A percentile compares a stretch with the other conserved stretches of the same genome.
Evolutionary conservation across 1,140 invertebrate species (phyloP).

Genomic region (Hylaeus volcanicus): DNA sequence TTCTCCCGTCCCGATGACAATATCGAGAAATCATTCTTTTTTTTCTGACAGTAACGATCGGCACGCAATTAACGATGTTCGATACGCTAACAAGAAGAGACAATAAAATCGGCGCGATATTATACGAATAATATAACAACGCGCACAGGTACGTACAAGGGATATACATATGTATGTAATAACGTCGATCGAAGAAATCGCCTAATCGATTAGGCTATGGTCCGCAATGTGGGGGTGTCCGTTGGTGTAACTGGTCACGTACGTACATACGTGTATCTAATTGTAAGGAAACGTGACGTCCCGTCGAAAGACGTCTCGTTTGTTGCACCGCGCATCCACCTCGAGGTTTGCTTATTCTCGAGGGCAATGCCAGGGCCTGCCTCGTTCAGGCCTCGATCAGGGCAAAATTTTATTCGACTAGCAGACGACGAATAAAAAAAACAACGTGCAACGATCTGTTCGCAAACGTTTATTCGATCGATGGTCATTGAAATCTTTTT

Average conservation of each 20-base stretch:
- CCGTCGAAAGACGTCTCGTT: conserved; percentile 22
- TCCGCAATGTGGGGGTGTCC: conserved; percentile 55
- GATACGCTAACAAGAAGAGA: conserved; percentile 29
- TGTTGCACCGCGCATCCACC: not conserved
- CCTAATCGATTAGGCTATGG: conserved; percentile 67
- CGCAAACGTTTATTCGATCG: too few species aligned
- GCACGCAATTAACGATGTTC: conserved; percentile 7
- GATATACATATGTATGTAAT: conserved; percentile 27
- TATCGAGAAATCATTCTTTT: conserved; percentile 9
- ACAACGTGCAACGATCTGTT: too few species aligned
- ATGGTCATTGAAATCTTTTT: too few species aligned
- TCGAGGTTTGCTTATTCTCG: conserved; percentile 14
- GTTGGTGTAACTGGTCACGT: conserved; percentile 27
- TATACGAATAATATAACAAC: conserved; percentile 4
- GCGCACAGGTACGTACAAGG: conserved; percentile 37
- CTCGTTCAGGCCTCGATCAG: too few species aligned
- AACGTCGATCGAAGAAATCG: conserved; percentile 65
- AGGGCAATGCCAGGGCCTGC: not conserved
- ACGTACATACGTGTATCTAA: not conserved
- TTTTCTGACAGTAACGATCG: not conserved
- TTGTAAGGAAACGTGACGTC: not conserved
- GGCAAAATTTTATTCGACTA: too few species aligned
- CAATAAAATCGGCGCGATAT: conserved; percentile 30
- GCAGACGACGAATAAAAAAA: too few species aligned
- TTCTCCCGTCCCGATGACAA: not conserved